Base-by-base conservation (phyloP, 2,113 vertebrate genomes). In the Hystrix cristata region DNA sequence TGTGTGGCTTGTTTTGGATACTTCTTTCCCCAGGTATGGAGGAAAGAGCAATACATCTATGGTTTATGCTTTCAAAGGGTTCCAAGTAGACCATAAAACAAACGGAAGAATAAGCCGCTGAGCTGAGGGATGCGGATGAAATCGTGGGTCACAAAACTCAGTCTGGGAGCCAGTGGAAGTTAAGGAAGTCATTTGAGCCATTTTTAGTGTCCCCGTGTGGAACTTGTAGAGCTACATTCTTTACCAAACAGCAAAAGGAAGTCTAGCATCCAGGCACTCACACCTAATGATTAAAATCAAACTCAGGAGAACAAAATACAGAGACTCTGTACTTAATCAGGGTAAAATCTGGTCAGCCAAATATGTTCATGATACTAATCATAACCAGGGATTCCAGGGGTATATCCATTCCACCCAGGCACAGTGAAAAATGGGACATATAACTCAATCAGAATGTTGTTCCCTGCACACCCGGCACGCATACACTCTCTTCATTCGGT, bases 301-400 rank as follows among this genome's bases (percentile, higher is more conserved):
- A 96, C 34, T 46, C 29, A 34, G 3, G 31, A 84, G 62, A 64
- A 95, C 25, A 90, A 93, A 92, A 78, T 31, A 74, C 3, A 72
- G 34, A 87, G 67, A 93, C 91, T 89, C 82, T 80, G 64, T 2
- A 48, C 57, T 83, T 87, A 86, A 95, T 94, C 84, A 74, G 92
- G 59, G 95, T 88, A 79, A 65, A 90, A 81, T 82, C 57, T 96
- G 95, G 91, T 71, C 87, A 95, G 90, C 79, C 95, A 97, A 96
- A 90, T 15, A 11, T 23, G 82, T 67, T 78, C 84, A 18, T 0
- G 27, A 84, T 34, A 48, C 65, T 95, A 92, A 95, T 93, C 87
- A 95, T 81, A 94, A 74, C 64, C 95, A 95, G 76, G 53, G 84
- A 78, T 65, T 88, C 79, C 23, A 71, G 72, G 76, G 89, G 46